phyloP scores from a whole-genome alignment of 1,140 invertebrate species.

The Drosophila elegans region DNA sequence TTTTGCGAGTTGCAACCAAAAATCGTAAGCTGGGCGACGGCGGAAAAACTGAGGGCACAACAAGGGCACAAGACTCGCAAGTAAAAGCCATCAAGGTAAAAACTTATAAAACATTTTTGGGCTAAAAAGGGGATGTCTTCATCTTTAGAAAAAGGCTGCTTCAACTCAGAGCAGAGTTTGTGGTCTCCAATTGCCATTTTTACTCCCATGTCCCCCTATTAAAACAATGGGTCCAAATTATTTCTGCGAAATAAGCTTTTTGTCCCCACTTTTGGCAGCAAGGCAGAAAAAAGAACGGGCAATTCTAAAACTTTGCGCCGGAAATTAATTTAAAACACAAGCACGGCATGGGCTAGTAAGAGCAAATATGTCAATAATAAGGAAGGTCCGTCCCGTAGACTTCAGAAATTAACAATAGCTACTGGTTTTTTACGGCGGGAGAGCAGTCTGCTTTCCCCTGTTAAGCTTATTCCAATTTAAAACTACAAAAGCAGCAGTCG shows the following conservation, averaged over 20 bases:
- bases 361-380: not conserved
- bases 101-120: conserved; percentile 56
- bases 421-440: not conserved
- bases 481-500: conserved; percentile 8
- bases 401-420: not conserved
- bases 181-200: conserved; percentile 9
- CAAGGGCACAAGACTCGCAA: conserved; percentile 33
- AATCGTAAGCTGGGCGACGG: not conserved
- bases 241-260: conserved; percentile 41
- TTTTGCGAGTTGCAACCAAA: conserved; percentile 22
- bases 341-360: not conserved
- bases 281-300: too few species aligned
- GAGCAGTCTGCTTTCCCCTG: not conserved
- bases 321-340: not conserved
- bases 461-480: conserved; percentile 6
- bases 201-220: conserved; percentile 15
- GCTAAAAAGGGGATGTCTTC: conserved; percentile 48
- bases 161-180: conserved; percentile 44
- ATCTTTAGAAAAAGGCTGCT: conserved; percentile 19
- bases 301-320: not conserved
- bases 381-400: not conserved
- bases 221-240: conserved; percentile 46
- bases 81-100: conserved; percentile 3
- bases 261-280: conserved; percentile 6
- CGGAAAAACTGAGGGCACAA: conserved; percentile 28